Percentiles rank a stretch among this genome's conserved stretches.
Evolutionary conservation across 2,888 invertebrate species (phyloP).

Genomic region (Dynastes hyllus): DNA sequence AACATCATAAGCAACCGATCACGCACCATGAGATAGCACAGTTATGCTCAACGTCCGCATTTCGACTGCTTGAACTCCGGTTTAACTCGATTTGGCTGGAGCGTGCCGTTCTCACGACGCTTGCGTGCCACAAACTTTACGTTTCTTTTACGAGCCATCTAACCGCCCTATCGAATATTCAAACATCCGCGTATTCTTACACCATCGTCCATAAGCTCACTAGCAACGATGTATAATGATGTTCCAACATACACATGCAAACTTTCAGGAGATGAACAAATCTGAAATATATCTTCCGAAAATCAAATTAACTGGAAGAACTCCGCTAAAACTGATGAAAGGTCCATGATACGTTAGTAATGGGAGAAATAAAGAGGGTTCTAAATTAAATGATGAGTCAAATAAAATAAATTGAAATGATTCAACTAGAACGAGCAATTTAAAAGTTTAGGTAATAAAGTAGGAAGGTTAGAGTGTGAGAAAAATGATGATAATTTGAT

Average conservation of each 20-base stretch:
- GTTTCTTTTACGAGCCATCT: constrained; percentile 39
- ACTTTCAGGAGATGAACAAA: neutral
- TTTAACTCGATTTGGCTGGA: constrained; percentile 13
- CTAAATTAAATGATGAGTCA: no score
- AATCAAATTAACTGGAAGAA: no score
- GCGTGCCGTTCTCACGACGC: constrained; percentile 39
- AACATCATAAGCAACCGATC: constrained; percentile 47
- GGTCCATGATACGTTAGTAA: no score
- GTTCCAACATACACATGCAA: neutral
- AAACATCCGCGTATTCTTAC: constrained; percentile 28
- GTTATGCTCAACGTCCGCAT: constrained; percentile 38
- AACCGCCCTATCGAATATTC: constrained; percentile 34
- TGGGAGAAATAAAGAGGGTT: no score
- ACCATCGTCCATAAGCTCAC: neutral
- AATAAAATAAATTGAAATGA: no score
- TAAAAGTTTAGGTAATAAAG: no score
- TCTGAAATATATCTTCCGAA: no score
- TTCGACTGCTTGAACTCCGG: constrained; percentile 32
- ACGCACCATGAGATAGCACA: constrained; percentile 44
- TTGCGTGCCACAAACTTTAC: constrained; percentile 44
- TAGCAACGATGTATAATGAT: neutral
- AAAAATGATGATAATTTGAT: no score
- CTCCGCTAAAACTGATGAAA: no score
- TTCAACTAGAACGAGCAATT: no score
- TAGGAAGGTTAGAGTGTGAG: no score